Base-by-base conservation (phyloP, 1,140 invertebrate genomes). In the Trachymyrmex septentrionalis region DNA sequence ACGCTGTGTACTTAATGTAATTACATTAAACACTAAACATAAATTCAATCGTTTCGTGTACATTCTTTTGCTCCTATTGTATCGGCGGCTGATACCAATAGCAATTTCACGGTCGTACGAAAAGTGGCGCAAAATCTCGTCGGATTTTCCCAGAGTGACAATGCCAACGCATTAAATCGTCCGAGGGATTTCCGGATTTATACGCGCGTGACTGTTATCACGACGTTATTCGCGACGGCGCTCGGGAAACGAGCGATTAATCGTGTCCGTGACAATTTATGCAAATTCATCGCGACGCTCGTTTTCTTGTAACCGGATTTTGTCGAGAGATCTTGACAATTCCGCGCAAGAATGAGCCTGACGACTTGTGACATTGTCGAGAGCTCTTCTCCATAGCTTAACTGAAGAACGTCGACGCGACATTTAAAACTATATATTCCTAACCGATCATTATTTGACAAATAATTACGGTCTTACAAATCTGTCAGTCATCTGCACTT, bases 261-360 rank as follows among this genome's bases (percentile, higher is more conserved):
- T 84, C 80, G 80, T 44, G 80, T 48, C 55, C 69, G 69, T 84
- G 69, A 84, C 80, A 73, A 73, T 84, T 84, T 84, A 84, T 84
- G 80, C 69, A 84, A 75, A 84, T 73, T 84, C 38, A 73, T 82
- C 80, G 27, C 24, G 38, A 82, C 80, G 55, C 27, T 53, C 38
- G 10, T 84, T 84, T 75, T 63, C 80, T 84, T 57, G 30, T 34
- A 44, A n/a, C 19, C n/a, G 2, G 21, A 24, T 24, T 48, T 73
- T 19, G 38, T 57, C 38, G 64, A 69, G 48, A 61, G 57, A 75
- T 61, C 38, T 19, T 44, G 12, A 72, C 53, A 10, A 66, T 72
- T 14, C 50, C 48, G 30, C 63, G n/a, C 77, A 81, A 69, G 30
- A 81, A 81, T 30, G 30, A 57, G 21, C 10, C 57, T 71, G 27